Evolutionary conservation across 2,888 invertebrate species (phyloP), one percentile per base, ranked within the genome.

Genomic region (Glaucopsyche alexis): DNA sequence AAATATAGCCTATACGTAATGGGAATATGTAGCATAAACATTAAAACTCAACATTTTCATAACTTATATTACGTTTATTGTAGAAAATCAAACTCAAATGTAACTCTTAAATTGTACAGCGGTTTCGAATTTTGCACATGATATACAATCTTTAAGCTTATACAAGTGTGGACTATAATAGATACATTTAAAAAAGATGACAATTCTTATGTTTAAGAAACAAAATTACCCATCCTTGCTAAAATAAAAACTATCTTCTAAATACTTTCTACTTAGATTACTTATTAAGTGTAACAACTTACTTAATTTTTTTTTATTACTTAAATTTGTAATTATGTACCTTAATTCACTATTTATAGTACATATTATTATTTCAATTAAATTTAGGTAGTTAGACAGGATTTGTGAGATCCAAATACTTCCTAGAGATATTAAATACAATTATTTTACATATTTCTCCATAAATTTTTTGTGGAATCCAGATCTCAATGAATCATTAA

Each of bases 381-480:
- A 55, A 19, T 55, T 16, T 52, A 52, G 52, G 16, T 16, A 16
- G 52, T 8, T 16, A 16, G 16, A 52, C 14, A 19, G 52, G 19
- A 16, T 55, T 19, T 55, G 19, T 55, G 9, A 19, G 4, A 55
- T 55, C 8, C 55, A 55, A 55, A 16, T 8, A 52, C 16, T 4
- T 52, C 52, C 29, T 29, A 29, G 29, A 29, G 29, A 29, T n/a
- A n/a, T 29, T 29, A 29, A 52, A 52, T 11, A 60, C 29, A 55
- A 60, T 60, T 95, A 99, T 92, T 99, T 99, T 4, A 99, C 98
- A 94, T 99, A 99, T 93, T 99, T 99, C 83, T 99, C 99, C 99
- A 99, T 99, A 86, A 99, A 99, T 88, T 99, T 99, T 84, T 98
- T 97, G 89, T 99, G 99, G 87, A 99, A 99, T 86, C 99, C 99